Conservation (phyloP, 2,797 vertebrate genomes). For the Potorous gilbertii region DNA sequence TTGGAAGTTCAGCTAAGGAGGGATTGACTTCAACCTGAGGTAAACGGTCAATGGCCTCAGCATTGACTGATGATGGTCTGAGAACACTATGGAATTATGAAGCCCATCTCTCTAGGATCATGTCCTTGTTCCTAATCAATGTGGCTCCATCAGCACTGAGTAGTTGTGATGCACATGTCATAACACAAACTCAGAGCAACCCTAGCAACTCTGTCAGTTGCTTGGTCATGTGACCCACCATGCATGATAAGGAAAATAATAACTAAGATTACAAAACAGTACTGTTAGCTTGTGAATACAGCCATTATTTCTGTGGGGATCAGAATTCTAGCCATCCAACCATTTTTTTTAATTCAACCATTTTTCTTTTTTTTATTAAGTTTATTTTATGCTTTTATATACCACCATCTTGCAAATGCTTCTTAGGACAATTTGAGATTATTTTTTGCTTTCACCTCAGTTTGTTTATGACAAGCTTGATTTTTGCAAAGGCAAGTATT, state of each 20-base stretch:
- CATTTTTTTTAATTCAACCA: background rate
- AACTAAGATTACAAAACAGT: background rate
- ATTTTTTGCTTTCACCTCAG: conserved; percentile 26
- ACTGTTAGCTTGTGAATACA: conserved; percentile 29
- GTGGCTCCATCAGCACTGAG: too few species aligned
- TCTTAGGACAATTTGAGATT: conserved; percentile 33
- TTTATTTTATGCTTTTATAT: conserved; percentile 46
- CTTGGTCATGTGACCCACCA: background rate
- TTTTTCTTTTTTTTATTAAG: background rate
- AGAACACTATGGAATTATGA: too few species aligned
- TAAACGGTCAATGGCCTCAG: too few species aligned
- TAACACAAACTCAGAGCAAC: background rate
- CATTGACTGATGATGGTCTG: too few species aligned
- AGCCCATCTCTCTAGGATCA: too few species aligned
- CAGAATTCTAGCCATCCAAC: conserved; percentile 40
- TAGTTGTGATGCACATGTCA: too few species aligned
- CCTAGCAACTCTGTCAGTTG: conserved; percentile 52
- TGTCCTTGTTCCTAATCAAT: too few species aligned
- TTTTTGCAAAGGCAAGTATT: conserved; percentile 29
- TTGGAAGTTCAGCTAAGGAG: too few species aligned
- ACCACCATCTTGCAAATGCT: conserved; percentile 51
- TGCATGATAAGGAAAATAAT: background rate
- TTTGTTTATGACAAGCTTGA: background rate
- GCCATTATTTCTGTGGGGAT: conserved; percentile 47
- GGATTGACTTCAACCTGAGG: too few species aligned